phyloP scores from a whole-genome alignment of 2,888 invertebrate species.

The Nomada fucata region DNA sequence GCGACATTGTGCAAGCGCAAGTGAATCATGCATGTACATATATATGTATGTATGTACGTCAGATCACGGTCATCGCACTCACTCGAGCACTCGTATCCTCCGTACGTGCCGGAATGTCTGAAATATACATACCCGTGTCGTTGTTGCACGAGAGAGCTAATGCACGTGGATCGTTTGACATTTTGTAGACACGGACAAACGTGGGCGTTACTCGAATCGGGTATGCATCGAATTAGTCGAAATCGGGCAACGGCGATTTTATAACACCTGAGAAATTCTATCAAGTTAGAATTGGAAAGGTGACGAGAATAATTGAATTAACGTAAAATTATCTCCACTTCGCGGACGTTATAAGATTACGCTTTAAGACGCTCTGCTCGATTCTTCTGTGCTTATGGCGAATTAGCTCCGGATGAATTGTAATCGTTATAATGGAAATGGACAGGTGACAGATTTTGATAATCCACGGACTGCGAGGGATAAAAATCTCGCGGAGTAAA shows the following conservation, averaged over 20 bases:
- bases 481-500: not conserved
- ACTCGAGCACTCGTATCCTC: constrained; percentile 47
- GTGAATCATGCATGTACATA: constrained; percentile 35
- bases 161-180: constrained; percentile 33
- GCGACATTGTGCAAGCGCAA: constrained; percentile 30
- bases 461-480: too few species aligned
- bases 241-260: not conserved
- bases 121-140: constrained; percentile 34
- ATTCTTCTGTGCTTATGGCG: not conserved
- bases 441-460: too few species aligned
- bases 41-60: constrained; percentile 21
- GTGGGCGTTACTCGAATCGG: constrained; percentile 15
- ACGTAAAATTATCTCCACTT: not conserved
- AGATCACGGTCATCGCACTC: constrained; percentile 52
- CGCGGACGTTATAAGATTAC: not conserved
- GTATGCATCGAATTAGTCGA: constrained; percentile 5
- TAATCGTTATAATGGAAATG: too few species aligned
- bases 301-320: not conserved
- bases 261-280: not conserved
- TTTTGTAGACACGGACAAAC: constrained; percentile 17
- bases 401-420: not conserved
- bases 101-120: constrained; percentile 56
- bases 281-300: not conserved
- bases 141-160: constrained; percentile 17
- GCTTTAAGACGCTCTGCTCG: not conserved